A percentile compares a stretch with the other conserved stretches of the same genome.
Evolutionary conservation across 64 coral and sea anemone genomes (phyloP).

Genomic region (Montipora efflorescens): DNA sequence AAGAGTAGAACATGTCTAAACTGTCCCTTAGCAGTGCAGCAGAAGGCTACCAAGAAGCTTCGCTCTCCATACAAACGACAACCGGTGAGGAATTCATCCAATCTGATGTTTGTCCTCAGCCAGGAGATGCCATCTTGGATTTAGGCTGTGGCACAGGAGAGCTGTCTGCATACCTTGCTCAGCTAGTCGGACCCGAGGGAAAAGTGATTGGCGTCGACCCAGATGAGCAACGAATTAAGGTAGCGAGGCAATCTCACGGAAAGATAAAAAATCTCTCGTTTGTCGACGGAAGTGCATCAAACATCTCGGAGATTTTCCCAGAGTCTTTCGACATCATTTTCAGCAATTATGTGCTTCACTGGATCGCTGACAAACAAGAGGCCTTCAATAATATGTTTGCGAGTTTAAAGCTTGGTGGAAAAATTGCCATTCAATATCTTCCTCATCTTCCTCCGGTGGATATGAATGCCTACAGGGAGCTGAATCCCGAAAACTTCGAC

Average conservation of each 20-base stretch:
- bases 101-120: background rate
- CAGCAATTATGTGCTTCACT: constrained; percentile 38
- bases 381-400: constrained; percentile 3
- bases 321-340: constrained; percentile 24
- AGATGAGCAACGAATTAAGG: constrained; percentile 5
- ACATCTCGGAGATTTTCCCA: constrained; percentile 7
- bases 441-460: background rate
- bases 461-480: background rate
- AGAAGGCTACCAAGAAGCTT: background rate
- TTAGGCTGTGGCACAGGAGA: constrained; percentile 34
- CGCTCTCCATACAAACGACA: background rate
- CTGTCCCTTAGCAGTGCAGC: background rate
- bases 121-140: constrained; percentile 13
- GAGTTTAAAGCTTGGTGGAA: background rate
- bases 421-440: background rate
- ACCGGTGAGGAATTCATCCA: background rate
- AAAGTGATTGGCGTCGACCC: constrained; percentile 4
- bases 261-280: constrained; percentile 28
- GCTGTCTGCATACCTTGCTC: background rate
- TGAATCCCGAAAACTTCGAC: background rate
- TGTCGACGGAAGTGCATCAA: background rate
- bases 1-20: background rate
- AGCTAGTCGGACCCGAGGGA: background rate
- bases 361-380: constrained; percentile 20
- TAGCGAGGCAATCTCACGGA: background rate